Conservation (phyloP, 2,113 vertebrate genomes). For the Alectura lathami region DNA sequence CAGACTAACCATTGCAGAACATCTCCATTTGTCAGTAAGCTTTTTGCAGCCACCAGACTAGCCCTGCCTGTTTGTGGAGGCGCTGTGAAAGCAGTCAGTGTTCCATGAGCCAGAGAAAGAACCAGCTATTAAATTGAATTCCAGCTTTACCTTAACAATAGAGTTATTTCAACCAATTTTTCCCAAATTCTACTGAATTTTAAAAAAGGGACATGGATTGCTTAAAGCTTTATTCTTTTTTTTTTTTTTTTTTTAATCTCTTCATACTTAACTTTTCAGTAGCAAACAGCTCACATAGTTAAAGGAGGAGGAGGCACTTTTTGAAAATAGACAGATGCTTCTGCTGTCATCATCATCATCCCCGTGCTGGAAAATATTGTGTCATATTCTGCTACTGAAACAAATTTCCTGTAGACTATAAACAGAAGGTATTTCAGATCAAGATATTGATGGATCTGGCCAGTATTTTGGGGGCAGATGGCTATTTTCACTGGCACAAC, state of each 20-base stretch:
- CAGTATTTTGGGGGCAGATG: background rate
- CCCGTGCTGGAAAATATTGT: background rate
- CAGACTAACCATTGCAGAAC: background rate
- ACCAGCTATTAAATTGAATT: background rate
- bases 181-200: background rate
- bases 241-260: background rate
- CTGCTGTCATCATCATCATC: background rate
- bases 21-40: conserved; percentile 10
- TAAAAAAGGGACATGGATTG: background rate
- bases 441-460: background rate
- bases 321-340: background rate
- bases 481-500: background rate
- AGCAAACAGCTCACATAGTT: background rate
- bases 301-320: background rate
- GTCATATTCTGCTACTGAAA: background rate
- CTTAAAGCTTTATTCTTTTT: too few species aligned
- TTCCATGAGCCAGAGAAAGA: background rate
- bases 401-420: background rate
- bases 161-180: background rate
- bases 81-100: background rate
- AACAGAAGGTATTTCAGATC: background rate
- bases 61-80: background rate
- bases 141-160: background rate
- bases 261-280: background rate
- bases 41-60: conserved; percentile 1